Conservation (phyloP, 1,140 invertebrate species). For the Dufourea novaeangliae region DNA sequence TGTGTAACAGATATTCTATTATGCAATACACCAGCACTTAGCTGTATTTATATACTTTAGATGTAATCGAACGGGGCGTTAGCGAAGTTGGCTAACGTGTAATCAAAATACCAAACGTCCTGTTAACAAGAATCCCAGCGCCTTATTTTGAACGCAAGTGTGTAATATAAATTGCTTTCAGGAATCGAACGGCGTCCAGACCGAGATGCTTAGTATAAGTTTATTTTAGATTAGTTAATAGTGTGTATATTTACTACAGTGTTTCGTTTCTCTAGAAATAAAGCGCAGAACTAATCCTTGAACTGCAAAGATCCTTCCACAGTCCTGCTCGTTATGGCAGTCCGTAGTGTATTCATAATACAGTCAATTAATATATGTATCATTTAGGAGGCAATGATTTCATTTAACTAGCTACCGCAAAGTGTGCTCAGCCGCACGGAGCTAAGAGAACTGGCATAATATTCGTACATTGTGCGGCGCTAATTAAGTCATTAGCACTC, state of each 20-base stretch:
- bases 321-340: neutral
- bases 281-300: neutral
- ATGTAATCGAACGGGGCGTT: constrained; percentile 9
- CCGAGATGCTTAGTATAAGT: neutral
- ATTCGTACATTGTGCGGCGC: neutral
- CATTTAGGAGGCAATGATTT: neutral
- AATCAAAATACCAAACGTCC: constrained; percentile 57
- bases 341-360: neutral
- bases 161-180: constrained; percentile 8
- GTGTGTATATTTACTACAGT: neutral
- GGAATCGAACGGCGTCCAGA: neutral
- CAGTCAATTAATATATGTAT: neutral
- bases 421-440: neutral
- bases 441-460: neutral
- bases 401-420: neutral
- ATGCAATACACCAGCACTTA: constrained; percentile 13
- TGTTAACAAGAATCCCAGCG: constrained; percentile 10
- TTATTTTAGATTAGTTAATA: constrained; percentile 4
- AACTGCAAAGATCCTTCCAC: neutral
- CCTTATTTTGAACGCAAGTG: neutral
- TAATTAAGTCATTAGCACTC: constrained; percentile 16
- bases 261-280: constrained; percentile 19
- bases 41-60: constrained; percentile 38
- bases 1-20: constrained; percentile 7
- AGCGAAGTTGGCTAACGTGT: constrained; percentile 31